phyloP scores from a whole-genome alignment of 2,113 vertebrate genomes.

The Chlorodrepanis virens region DNA sequence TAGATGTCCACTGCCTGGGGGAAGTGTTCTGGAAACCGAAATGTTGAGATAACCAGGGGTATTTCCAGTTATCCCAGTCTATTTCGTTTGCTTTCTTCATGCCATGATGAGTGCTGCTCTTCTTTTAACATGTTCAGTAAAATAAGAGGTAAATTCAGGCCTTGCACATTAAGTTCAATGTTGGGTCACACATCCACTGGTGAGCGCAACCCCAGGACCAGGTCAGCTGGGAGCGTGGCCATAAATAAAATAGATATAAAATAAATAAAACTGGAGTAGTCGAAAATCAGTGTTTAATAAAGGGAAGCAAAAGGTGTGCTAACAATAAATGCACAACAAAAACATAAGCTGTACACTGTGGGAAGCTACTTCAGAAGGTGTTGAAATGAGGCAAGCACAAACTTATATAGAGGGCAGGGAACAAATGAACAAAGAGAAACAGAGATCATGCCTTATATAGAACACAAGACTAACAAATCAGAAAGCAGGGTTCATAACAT shows the following conservation, averaged over 20 bases:
- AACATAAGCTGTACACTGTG: background rate
- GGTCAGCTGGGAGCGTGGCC: background rate
- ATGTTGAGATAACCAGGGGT: background rate
- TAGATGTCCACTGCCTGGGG: background rate
- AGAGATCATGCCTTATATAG: background rate
- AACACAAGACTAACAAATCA: background rate
- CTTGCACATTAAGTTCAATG: background rate
- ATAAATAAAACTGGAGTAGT: background rate
- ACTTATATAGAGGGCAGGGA: background rate
- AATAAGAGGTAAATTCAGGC: background rate
- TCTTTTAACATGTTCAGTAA: background rate
- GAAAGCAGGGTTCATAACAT: background rate
- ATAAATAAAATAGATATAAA: background rate
- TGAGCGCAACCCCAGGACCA: rapidly evolving
- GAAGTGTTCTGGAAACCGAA: background rate
- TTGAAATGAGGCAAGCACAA: background rate
- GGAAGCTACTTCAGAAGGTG: too few relatives aligned
- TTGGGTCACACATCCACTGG: rapidly evolving
- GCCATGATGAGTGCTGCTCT: rapidly evolving
- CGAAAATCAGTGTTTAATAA: background rate
- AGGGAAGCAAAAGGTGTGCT: background rate
- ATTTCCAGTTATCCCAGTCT: background rate
- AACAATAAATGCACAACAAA: background rate
- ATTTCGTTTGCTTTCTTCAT: background rate
- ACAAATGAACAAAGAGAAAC: background rate